phyloP scores from a whole-genome alignment of 2,113 vertebrate genomes.

The Cyanoramphus novaezelandiae region DNA sequence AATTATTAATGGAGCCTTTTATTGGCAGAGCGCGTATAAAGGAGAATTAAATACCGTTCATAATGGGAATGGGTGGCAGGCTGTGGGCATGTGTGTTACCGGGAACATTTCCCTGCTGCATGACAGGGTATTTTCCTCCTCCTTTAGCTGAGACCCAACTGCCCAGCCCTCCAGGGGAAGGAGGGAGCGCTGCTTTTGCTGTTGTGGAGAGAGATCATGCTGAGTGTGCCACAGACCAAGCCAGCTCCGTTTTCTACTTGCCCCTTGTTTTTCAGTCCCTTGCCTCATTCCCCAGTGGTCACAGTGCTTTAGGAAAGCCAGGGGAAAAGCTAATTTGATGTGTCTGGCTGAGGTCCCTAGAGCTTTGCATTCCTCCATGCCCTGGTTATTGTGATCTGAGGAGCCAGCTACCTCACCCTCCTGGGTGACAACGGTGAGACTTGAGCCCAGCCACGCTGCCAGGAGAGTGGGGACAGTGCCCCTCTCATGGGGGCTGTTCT shows the following conservation, averaged over 20 bases:
- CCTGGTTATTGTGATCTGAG: background rate
- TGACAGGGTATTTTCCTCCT: background rate
- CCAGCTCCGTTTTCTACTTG: background rate
- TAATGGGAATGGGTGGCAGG: conserved; percentile 11
- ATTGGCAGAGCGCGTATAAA: background rate
- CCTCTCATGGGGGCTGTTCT: background rate
- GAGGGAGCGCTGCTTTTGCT: background rate
- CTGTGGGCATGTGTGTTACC: background rate
- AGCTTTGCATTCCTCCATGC: background rate
- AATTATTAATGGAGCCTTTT: conserved; percentile 62
- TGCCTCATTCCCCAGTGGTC: background rate
- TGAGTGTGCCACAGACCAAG: background rate
- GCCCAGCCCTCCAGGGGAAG: background rate
- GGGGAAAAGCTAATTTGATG: background rate
- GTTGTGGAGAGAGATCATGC: background rate
- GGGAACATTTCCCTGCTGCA: background rate
- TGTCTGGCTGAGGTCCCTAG: background rate
- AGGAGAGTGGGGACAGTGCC: background rate
- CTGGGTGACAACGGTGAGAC: background rate
- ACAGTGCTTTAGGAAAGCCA: background rate
- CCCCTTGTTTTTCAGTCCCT: background rate
- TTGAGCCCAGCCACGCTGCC: background rate
- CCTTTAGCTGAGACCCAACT: background rate
- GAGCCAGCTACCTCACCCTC: background rate
- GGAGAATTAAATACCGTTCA: conserved; percentile 63